Evolutionary conservation across 2,797 vertebrate genomes (phyloP).

Genomic region (Hydrophis major): DNA sequence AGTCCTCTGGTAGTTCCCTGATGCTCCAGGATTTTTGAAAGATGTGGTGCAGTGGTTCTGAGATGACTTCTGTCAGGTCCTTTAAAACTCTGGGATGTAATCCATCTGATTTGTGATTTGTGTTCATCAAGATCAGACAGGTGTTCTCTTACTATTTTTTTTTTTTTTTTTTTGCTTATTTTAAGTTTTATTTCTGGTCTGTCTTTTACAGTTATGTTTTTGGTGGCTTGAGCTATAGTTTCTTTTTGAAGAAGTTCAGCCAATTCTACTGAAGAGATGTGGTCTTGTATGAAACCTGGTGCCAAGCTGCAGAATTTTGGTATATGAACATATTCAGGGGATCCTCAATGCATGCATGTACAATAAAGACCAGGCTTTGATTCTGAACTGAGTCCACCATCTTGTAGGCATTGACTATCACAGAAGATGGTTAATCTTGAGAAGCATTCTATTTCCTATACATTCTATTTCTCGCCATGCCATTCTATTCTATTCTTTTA

Average conservation of each 20-base stretch:
- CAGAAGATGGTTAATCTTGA: not conserved
- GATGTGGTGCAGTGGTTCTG: too few relatives aligned
- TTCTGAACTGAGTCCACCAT: not conserved
- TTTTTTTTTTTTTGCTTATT: too few relatives aligned
- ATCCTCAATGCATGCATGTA: not conserved
- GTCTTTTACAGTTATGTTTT: too few relatives aligned
- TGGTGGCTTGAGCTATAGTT: too few relatives aligned
- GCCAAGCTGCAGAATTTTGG: not conserved
- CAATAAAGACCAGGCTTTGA: not conserved
- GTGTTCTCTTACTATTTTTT: too few relatives aligned
- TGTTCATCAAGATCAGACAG: too few relatives aligned
- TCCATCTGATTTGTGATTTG: too few relatives aligned
- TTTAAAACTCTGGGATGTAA: too few relatives aligned
- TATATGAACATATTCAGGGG: not conserved
- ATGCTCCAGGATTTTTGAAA: too few relatives aligned
- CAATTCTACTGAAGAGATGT: not conserved
- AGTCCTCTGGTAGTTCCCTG: too few relatives aligned
- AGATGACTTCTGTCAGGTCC: too few relatives aligned
- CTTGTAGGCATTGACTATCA: not conserved
- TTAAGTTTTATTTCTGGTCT: too few relatives aligned
- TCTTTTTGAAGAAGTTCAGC: not conserved
- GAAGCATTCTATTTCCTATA: not conserved
- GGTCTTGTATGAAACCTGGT: not conserved
- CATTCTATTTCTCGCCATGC: not conserved
- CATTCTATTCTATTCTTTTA: not conserved